Evolutionary conservation across 2,888 invertebrate species (phyloP).

Genomic region (Sussaba pulchella): DNA sequence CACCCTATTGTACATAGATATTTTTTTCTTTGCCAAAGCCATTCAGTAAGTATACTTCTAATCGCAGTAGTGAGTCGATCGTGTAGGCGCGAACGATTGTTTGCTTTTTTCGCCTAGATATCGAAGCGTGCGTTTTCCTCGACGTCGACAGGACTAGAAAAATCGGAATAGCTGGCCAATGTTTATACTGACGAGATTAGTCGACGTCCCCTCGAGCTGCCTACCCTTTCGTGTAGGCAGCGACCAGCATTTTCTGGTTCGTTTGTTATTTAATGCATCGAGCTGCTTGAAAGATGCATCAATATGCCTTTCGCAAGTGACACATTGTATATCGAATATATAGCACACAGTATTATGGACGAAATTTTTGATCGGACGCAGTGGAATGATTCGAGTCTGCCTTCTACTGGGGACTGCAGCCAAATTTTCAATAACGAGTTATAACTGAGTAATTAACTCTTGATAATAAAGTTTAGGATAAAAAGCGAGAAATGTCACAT

Average conservation of each 20-base stretch:
- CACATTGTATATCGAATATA: too few relatives aligned
- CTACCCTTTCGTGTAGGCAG: slow-evolving; percentile 61
- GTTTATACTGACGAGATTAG: slow-evolving; percentile 2
- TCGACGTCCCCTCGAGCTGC: slow-evolving; percentile 19
- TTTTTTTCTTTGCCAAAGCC: slow-evolving; percentile 40
- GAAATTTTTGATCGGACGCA: background rate
- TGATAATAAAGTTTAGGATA: too few relatives aligned
- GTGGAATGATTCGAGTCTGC: too few relatives aligned
- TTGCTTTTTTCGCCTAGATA: slow-evolving; percentile 76
- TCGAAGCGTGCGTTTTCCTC: slow-evolving; percentile 55
- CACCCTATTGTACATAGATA: slow-evolving; percentile 50
- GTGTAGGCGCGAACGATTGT: slow-evolving; percentile 72
- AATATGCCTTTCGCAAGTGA: too few relatives aligned
- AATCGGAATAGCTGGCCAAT: slow-evolving; percentile 48
- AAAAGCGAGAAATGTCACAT: too few relatives aligned
- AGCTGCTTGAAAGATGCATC: background rate
- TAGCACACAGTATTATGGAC: too few relatives aligned
- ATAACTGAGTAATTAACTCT: too few relatives aligned
- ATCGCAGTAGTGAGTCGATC: slow-evolving; percentile 40
- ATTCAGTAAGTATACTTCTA: slow-evolving; percentile 39
- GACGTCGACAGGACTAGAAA: slow-evolving; percentile 70
- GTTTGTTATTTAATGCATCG: background rate
- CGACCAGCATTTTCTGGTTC: background rate
- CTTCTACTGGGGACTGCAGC: too few relatives aligned
- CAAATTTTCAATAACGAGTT: background rate